Conservation (phyloP, 1,140 invertebrate genomes). For the Pomacea maculata region DNA sequence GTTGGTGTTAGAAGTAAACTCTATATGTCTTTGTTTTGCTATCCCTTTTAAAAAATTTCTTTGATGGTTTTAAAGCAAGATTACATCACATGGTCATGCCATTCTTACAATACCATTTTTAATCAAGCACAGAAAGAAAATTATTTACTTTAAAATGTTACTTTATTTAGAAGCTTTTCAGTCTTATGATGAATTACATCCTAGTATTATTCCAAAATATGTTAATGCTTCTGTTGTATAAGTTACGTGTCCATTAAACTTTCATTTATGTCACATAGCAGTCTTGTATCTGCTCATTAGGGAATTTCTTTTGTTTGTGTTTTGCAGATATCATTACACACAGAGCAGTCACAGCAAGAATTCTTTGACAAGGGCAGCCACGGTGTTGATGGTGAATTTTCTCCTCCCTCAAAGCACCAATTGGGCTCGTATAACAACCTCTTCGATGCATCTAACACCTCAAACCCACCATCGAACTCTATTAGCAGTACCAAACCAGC, state of each 20-base stretch:
- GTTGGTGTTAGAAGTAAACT: no score
- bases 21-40: no score
- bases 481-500: not conserved
- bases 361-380: constrained; percentile 69
- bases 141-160: no score
- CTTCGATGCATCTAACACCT: constrained; percentile 71
- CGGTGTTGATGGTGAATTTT: constrained; percentile 84
- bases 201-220: no score
- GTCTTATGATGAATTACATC: not conserved
- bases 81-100: no score
- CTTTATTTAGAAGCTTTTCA: no score
- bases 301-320: constrained; percentile 28
- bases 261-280: not conserved
- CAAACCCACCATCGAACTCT: not conserved
- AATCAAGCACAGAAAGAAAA: no score
- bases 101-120: no score
- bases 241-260: no score
- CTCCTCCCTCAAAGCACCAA: constrained; percentile 75
- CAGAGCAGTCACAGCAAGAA: constrained; percentile 36
- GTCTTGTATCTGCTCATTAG: not conserved
- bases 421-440: constrained; percentile 91
- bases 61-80: no score
- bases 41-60: no score
- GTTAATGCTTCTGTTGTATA: no score
- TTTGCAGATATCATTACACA: constrained; percentile 40